Percentiles rank a stretch among this genome's conserved stretches.
Evolutionary conservation across 2,113 vertebrate species (phyloP).

Genomic region (Chloebia gouldiae): DNA sequence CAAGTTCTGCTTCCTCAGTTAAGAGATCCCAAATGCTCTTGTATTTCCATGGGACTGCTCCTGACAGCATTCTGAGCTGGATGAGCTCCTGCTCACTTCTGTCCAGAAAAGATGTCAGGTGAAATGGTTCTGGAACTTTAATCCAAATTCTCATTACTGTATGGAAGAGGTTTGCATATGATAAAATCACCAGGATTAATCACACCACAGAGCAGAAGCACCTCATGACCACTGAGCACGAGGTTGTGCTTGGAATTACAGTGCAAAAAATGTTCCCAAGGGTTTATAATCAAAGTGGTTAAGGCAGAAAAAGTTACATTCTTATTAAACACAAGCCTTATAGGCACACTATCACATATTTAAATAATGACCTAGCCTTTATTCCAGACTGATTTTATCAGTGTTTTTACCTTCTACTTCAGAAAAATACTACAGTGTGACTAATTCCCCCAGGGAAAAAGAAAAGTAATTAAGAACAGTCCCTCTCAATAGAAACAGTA

Average conservation of each 20-base stretch:
- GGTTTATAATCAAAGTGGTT: background rate
- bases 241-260: background rate
- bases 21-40: background rate
- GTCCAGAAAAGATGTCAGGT: background rate
- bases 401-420: background rate
- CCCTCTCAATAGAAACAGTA: background rate
- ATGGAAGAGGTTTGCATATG: background rate
- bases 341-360: background rate
- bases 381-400: background rate
- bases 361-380: background rate
- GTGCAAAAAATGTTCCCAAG: background rate
- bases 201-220: background rate
- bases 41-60: background rate
- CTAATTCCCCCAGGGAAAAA: background rate
- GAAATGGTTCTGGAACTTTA: background rate
- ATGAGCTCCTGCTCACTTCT: background rate
- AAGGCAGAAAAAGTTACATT: background rate
- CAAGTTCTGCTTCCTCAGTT: background rate
- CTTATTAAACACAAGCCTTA: background rate
- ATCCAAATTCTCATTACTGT: background rate
- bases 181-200: background rate
- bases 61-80: background rate
- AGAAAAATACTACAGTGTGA: background rate
- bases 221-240: background rate
- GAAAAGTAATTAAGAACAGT: background rate